phyloP scores from a whole-genome alignment of 2,888 invertebrate species.

The Bombyx huttoni region DNA sequence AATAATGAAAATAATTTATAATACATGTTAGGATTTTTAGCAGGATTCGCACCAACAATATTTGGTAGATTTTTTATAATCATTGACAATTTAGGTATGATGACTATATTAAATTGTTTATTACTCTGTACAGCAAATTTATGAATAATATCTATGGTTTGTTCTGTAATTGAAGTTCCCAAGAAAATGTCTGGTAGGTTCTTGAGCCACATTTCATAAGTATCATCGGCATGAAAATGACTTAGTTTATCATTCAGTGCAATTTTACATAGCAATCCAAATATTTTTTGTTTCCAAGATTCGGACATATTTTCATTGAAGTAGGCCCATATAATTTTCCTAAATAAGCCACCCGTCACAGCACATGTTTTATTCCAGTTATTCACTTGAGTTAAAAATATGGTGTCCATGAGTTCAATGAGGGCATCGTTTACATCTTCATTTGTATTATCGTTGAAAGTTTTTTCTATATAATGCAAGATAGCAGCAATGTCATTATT shows the following conservation, averaged over 20 bases:
- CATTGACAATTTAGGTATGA: constrained; percentile 44
- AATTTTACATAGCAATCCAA: constrained; percentile 54
- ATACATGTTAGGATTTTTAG: constrained; percentile 46
- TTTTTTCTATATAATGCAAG: constrained; percentile 66
- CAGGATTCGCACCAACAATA: constrained; percentile 42
- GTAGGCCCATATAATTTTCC: constrained; percentile 48
- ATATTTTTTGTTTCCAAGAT: constrained; percentile 44
- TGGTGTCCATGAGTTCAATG: constrained; percentile 38
- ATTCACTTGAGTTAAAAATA: constrained; percentile 42
- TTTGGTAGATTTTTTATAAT: constrained; percentile 62
- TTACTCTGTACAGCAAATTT: constrained; percentile 72
- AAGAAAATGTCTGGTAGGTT: constrained; percentile 72
- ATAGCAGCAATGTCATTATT: constrained; percentile 43
- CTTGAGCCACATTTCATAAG: constrained; percentile 64
- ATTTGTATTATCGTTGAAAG: constrained; percentile 33
- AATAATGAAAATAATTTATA: constrained; percentile 68
- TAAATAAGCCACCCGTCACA: constrained; percentile 41
- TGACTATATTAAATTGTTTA: constrained; percentile 53
- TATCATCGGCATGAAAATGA: constrained; percentile 42
- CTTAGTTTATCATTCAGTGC: constrained; percentile 46
- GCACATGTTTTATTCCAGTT: constrained; percentile 44
- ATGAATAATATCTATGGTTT: constrained; percentile 70
- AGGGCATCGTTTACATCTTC: constrained; percentile 29
- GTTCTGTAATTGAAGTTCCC: constrained; percentile 51
- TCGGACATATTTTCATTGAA: constrained; percentile 32